phyloP scores from a whole-genome alignment of 2,797 vertebrate genomes.

The Mionectes olivaceus region DNA sequence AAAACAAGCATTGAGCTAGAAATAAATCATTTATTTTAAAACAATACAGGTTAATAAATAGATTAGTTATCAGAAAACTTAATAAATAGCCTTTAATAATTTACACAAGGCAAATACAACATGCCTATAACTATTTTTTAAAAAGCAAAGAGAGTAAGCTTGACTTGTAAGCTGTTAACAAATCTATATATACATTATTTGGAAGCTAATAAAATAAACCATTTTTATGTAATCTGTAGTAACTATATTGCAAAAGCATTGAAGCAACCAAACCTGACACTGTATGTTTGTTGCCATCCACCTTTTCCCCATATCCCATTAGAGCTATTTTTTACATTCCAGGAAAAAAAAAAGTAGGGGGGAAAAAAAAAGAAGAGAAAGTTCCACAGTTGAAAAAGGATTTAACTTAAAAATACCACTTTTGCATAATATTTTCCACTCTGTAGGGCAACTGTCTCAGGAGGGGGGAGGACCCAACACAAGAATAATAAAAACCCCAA shows the following conservation, averaged over 20 bases:
- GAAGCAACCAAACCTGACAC: conserved; percentile 57
- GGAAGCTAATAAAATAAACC: conserved; percentile 71
- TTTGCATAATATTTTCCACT: conserved; percentile 36
- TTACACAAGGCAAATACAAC: conserved; percentile 81
- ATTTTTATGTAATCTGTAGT: conserved; percentile 60
- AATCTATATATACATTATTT: conserved; percentile 70
- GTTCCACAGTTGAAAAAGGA: conserved; percentile 9
- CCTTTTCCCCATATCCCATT: conserved; percentile 28
- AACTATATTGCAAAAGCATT: conserved; percentile 69
- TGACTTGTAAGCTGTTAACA: conserved; percentile 72
- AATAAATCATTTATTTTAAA: conserved; percentile 83
- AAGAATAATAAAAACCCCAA: background rate
- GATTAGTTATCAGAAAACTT: conserved; percentile 80
- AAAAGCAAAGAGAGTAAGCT: conserved; percentile 76
- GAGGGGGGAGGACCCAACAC: background rate
- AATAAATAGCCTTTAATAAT: conserved; percentile 81
- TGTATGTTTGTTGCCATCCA: conserved; percentile 37
- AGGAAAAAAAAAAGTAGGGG: background rate
- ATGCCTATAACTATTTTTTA: conserved; percentile 78
- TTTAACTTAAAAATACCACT: conserved; percentile 27
- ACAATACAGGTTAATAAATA: conserved; percentile 81
- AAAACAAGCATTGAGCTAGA: conserved; percentile 71
- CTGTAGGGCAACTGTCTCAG: background rate
- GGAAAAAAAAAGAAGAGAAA: background rate
- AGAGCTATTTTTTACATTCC: conserved; percentile 16